Evolutionary conservation across 2,888 invertebrate genomes (phyloP).

Genomic region (Xanthia icteritia): DNA sequence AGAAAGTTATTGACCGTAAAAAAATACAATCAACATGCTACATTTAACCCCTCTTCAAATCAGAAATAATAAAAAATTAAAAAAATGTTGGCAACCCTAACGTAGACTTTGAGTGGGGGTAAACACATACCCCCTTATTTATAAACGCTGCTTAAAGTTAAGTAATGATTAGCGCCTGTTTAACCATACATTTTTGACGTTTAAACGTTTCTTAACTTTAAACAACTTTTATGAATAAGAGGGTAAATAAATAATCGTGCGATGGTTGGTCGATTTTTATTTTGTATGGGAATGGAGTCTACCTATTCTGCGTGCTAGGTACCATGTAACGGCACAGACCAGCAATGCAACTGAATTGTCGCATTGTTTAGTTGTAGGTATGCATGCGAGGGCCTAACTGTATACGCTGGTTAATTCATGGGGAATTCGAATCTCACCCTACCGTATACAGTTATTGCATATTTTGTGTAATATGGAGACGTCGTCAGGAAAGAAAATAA

Average conservation of each 20-base stretch:
- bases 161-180: too few species aligned
- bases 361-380: neutral
- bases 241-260: slow-evolving; percentile 6
- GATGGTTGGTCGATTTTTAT: neutral
- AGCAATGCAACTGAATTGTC: neutral
- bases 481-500: neutral
- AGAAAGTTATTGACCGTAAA: too few species aligned
- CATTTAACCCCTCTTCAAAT: neutral
- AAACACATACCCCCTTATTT: too few species aligned
- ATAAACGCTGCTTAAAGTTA: too few species aligned
- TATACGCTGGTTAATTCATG: neutral
- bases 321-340: neutral
- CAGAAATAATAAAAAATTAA: neutral
- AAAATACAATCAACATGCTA: too few species aligned
- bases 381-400: neutral
- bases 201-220: too few species aligned
- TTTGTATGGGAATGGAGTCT: neutral
- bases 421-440: neutral
- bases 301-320: neutral
- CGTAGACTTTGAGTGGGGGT: too few species aligned
- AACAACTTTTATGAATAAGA: too few species aligned
- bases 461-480: neutral
- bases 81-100: neutral
- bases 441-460: neutral
- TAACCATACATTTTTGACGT: too few species aligned